Evolutionary conservation across 2,113 vertebrate species (phyloP), one percentile per base, ranked within the genome.

Genomic region (Ophthalmotilapia sp.): DNA sequence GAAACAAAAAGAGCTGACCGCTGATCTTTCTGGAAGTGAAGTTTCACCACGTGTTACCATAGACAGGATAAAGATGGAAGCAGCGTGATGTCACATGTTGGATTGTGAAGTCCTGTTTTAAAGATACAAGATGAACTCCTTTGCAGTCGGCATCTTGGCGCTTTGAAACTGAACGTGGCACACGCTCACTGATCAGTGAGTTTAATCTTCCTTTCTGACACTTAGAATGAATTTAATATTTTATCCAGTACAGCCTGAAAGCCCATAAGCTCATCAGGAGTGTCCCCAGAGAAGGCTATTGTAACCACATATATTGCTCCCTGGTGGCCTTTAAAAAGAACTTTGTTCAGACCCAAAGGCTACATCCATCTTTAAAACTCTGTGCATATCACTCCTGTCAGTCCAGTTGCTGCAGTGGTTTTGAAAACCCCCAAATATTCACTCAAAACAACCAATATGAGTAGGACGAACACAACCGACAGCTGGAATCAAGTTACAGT

Each of bases 401-500:
- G 45, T 51, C 45, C 10, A 51, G 6, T n/a, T 5, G 10, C 26
- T 77, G 1, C 17, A 31, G 10, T 77, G 45, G 47, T 77, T 77
- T 51, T 51, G 45, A 6, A 77, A 77, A 8, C 45, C 45, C 70
- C 26, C 45, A 51, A 33, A 77, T 3, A 33, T 51, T 77, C 17
- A 6, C 26, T 77, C 15, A 1, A n/a, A 31, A 51, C 26, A 77
- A 5, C 45, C 2, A 0, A 19, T 49, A 49, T 12, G 42, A 51
- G 10, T 0, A 77, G 45, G 26, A 51, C 29, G 3, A 51, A 31
- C 7, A 77, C 3, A 0, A 13, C 26, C 6, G 11, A 33, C 47
- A 51, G 42, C 45, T 77, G 73, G 45, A 9, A 51, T 77, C 45
- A 33, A 77, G 73, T 77, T 51, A 51, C 73, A 77, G 26, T 77